Base-by-base conservation (phyloP, 1,140 invertebrate genomes). In the Trichoplusia ni region DNA sequence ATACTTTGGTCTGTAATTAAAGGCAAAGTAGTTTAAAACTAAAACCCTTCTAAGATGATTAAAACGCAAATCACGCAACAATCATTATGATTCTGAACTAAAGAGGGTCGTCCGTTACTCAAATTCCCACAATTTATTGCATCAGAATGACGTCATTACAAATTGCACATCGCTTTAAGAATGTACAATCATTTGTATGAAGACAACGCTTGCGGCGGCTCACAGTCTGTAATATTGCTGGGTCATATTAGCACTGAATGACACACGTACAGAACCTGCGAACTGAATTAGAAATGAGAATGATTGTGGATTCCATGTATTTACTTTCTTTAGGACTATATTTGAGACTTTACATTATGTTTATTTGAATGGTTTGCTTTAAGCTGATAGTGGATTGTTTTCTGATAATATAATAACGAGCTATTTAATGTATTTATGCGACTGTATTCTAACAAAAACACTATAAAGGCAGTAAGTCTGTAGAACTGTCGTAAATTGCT, bases 161-260 rank as follows among this genome's bases (percentile, higher is more conserved):
- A 33, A 61, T 47, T 49, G 59, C 59, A 29, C 37, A 25, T 18
- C 21, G 14, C 35, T 11, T 19, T 25, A 58, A 25, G 51, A 58
- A 58, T 58, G 44, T 59, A 47, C 38, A 16, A n/a, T 58, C 47
- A 67, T 71, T 67, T 46, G 58, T 67, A 67, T 67, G 64, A 53
- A 56, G 23, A 56, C 54, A 58, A 44, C 54, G 54, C 38, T 14
- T 25, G 38, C 46, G 37, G 68, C 56, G 64, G 60, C 58, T 27
- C 64, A 38, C 40, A 29, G 49, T 61, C 66, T 68, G 62, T 71
- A 74, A 68, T 73, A 69, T 59, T 42, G 38, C 23, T 29, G 29
- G 53, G 13, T 58, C 56, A 59, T 58, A 60, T 73, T 66, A 73
- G 60, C 65, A 72, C 61, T 64, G 67, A 75, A 73, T 67, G 64